phyloP scores from a whole-genome alignment of 2,113 vertebrate genomes.

The Chionomys nivalis region DNA sequence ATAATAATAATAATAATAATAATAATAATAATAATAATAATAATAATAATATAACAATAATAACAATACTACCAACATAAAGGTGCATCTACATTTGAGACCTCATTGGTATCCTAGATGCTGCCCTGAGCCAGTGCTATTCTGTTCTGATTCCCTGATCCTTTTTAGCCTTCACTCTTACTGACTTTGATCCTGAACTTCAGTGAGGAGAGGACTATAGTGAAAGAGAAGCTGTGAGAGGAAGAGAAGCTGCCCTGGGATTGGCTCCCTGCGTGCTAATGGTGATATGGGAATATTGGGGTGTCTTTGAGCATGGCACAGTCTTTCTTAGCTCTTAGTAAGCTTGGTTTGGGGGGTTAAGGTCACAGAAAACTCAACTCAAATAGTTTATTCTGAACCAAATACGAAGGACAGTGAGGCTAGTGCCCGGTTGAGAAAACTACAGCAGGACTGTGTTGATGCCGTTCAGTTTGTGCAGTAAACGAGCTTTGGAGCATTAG shows the following conservation, averaged over 20 bases:
- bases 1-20: background rate
- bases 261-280: background rate
- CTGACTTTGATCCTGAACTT: background rate
- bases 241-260: background rate
- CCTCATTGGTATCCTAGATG: background rate
- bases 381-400: background rate
- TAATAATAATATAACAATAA: background rate
- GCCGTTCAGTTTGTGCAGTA: background rate
- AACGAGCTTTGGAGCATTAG: background rate
- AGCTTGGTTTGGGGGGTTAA: background rate
- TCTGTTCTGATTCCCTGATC: background rate
- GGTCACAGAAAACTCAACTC: background rate
- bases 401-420: background rate
- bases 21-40: background rate
- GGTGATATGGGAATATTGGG: background rate
- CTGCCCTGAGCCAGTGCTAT: too few species aligned
- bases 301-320: background rate
- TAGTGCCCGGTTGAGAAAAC: background rate
- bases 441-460: rapidly evolving
- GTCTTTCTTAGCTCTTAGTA: background rate
- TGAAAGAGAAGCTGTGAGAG: background rate
- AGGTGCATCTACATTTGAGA: background rate
- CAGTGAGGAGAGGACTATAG: background rate
- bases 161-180: background rate
- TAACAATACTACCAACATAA: background rate